Evolutionary conservation across 2,113 vertebrate species (phyloP), one percentile per base, ranked within the genome.

Genomic region (Charina bottae): DNA sequence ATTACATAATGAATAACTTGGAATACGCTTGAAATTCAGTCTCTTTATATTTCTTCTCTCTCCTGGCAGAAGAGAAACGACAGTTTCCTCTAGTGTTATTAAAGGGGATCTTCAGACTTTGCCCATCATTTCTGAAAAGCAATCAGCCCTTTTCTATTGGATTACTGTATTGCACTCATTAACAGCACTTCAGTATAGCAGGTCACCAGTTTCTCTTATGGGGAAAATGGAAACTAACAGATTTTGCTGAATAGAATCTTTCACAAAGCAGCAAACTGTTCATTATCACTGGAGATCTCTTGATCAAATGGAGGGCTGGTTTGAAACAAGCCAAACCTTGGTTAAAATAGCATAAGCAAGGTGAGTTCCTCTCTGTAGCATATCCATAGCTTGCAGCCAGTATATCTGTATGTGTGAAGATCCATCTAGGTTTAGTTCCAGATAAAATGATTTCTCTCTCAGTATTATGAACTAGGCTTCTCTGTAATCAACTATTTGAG

Each of bases 1-100:
- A 94, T 91, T 93, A 95, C 95, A 89, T 85, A 95, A 96, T 91
- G 90, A 94, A 49, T 54, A 62, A 37, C 60, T 90, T 84, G 90
- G 92, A 93, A 90, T 28, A 64, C 83, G 7, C 37, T 37, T 64
- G 58, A 88, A 85, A 49, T 64, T 62, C 56, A 72, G 28, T 10
- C 56, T 2, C 56, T 83, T 93, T 6, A 83, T 93, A 33, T 88
- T 88, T 78, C 85, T 95, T 87, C 59, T 83, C 53, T 90, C 13
- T 28, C 2, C 83, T 93, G 91, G 87, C 3, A 94, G 88, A 90
- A 21, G 53, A 93, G 2, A 83, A 93, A 86, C 0, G 26, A 37
- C 8, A 42, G 15, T 9, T 12, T 46, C 10, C 9, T 54, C 55
- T 0, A 6, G 4, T 84, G 28, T 2, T 62, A 90, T 90, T 68